Evolutionary conservation across 2,888 invertebrate genomes (phyloP), one percentile per base, ranked within the genome.

Genomic region (Pasiphila rectangulata): DNA sequence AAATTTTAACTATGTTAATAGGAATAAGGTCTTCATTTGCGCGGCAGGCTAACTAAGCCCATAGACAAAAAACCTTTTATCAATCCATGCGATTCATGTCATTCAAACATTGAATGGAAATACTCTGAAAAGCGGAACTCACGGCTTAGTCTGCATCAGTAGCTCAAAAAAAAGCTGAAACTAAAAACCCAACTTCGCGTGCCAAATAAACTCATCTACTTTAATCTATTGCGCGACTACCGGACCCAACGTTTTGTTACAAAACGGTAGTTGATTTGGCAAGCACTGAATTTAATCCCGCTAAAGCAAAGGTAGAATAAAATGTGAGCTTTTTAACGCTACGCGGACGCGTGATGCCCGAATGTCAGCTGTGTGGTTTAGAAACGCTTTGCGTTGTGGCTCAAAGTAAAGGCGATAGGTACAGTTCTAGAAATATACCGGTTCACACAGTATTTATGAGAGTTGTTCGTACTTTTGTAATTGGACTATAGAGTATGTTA

Each of bases 281-380:
- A 46, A 43, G 54, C 47, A 45, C 34, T 44, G 54, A 54, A 61
- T 53, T 56, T 63, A 66, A 64, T 64, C 57, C 54, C 54, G 51
- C 57, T 67, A 66, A 66, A 53, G 46, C 46, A 41, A 34, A 42
- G 56, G 58, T 56, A 56, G 37, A 44, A 51, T 46, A 48, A 66
- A 63, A 62, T 54, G 51, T 50, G 63, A 61, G 67, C 67, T 72
- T 72, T 61, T 79, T 78, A 75, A 72, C 75, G 67, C 63, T 73
- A 60, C 57, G 58, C 69, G 72, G 64, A 78, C 78, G 75, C 74
- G 72, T 63, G 72, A 64, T 69, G 68, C 68, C 74, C 73, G 78
- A 79, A 79, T 77, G 82, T 80, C 79, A 80, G 73, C 57, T 67
- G 64, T 73, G 71, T 69, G 71, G 66, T 67, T 65, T 69, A 72